These are phyloP conservation scores for Xerus inauris DNA, from an alignment of 2,113 vertebrate species.

Conservation along the genomic window DNA sequence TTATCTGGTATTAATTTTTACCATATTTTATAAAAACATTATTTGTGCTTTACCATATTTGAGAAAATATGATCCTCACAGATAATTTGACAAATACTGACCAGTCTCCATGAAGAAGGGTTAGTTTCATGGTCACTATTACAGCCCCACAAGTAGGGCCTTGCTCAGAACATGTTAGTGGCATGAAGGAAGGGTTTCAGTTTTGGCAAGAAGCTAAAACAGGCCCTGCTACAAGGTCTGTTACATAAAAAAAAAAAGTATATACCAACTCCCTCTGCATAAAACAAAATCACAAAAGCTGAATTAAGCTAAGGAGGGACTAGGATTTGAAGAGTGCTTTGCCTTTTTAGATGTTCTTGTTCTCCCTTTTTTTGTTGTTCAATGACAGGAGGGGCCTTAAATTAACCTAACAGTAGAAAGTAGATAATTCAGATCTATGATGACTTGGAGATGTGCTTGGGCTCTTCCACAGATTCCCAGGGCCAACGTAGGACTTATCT, in stretches of 20 bases:
- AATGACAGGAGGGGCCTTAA: neutral
- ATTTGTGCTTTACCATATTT: neutral
- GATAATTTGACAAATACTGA: neutral
- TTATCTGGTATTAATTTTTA: neutral
- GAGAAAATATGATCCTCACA: neutral
- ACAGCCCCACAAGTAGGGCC: neutral
- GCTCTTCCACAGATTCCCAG: neutral
- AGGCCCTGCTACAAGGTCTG: neutral
- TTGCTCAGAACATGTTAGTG: neutral
- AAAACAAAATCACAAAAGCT: neutral
- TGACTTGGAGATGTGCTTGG: neutral
- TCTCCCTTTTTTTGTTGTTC: neutral
- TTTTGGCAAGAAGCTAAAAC: neutral
- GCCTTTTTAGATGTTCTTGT: neutral
- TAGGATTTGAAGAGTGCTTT: neutral
- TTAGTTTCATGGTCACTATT: neutral
- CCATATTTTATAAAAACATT: neutral
- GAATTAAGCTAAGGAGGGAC: neutral
- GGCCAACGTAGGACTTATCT: rapidly evolving
- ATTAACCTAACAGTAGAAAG: neutral
- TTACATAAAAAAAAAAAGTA: too few relatives aligned
- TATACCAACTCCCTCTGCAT: neutral
- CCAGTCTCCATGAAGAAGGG: rapidly evolving
- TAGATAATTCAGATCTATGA: neutral
- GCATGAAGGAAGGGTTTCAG: neutral